Percentiles rank a stretch among this genome's conserved stretches.
Evolutionary conservation across 2,797 vertebrate species (phyloP).

Genomic region (Alectoris magna): DNA sequence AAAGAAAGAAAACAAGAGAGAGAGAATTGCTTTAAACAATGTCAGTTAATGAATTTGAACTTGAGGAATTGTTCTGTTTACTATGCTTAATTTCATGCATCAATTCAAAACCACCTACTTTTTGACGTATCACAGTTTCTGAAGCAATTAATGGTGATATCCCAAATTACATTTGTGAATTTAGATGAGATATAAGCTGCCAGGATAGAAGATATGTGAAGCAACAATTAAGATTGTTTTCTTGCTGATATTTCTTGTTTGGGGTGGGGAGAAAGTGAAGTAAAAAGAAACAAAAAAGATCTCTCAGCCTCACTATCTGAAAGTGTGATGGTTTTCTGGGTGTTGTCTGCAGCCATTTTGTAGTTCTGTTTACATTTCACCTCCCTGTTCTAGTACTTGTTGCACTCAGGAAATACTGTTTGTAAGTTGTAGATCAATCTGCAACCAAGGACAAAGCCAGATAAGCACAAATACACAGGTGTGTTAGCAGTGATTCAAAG

Average conservation of each 20-base stretch:
- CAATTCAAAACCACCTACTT: slow-evolving; percentile 44
- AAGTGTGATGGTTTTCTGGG: background rate
- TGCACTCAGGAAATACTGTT: background rate
- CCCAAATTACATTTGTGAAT: slow-evolving; percentile 10
- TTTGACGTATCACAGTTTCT: slow-evolving; percentile 19
- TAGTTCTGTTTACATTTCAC: background rate
- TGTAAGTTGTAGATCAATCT: background rate
- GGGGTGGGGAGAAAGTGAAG: background rate
- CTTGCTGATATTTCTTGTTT: background rate
- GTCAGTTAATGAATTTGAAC: slow-evolving; percentile 43
- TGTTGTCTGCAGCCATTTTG: background rate
- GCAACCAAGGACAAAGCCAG: background rate
- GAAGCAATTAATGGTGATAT: slow-evolving; percentile 43
- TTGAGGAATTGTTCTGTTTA: slow-evolving; percentile 32
- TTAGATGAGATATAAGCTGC: slow-evolving; percentile 15
- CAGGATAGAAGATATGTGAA: background rate
- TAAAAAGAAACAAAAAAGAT: background rate
- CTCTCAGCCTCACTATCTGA: background rate
- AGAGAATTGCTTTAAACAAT: slow-evolving; percentile 13
- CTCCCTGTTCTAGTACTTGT: background rate
- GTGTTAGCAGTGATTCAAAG: background rate
- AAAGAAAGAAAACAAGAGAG: background rate
- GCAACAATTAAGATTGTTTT: background rate
- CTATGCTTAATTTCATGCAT: slow-evolving; percentile 42
- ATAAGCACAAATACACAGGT: background rate